Conservation (phyloP, 2,113 vertebrate species). For the Corynorhinus townsendii region DNA sequence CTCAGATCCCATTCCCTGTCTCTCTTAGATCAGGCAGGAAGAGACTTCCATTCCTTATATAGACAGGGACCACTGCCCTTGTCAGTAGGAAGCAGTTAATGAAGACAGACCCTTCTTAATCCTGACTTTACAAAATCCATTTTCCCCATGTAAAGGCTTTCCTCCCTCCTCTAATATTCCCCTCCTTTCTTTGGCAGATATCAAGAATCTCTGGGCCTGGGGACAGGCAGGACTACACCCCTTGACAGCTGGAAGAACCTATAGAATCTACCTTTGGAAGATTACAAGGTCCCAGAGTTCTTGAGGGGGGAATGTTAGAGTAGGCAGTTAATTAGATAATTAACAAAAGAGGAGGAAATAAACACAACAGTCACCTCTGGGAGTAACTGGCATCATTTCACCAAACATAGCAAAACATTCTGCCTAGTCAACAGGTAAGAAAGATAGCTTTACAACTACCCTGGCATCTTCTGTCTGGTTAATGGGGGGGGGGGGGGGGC, state of each 20-base stretch:
- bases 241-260: neutral
- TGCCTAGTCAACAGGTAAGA: neutral
- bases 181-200: neutral
- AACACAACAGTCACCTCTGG: neutral
- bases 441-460: neutral
- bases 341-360: neutral
- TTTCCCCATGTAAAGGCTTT: neutral
- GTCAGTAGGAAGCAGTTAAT: neutral
- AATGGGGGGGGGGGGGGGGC: neutral
- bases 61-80: neutral
- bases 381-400: neutral
- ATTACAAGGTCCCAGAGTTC: neutral
- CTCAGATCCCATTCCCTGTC: neutral
- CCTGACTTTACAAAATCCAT: neutral
- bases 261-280: neutral
- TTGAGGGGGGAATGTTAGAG: neutral
- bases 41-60: neutral
- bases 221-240: neutral
- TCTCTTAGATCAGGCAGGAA: neutral
- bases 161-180: neutral
- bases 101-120: neutral
- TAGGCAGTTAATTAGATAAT: neutral
- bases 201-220: neutral
- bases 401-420: neutral
- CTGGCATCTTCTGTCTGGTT: neutral